Conservation (phyloP, 2,113 vertebrate genomes). For the Ploceus nigricollis region DNA sequence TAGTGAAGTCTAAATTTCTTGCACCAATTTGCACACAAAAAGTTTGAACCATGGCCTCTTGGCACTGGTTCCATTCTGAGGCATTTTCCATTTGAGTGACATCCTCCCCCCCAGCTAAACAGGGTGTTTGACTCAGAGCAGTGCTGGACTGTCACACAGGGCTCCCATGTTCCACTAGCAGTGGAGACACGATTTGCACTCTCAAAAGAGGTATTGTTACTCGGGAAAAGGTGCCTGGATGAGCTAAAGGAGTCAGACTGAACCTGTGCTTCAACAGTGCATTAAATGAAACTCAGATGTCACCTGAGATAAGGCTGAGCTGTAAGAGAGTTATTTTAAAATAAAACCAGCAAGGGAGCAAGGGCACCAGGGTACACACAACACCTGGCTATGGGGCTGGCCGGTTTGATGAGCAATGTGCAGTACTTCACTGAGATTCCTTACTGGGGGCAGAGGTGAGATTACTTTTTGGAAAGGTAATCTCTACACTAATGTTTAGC, state of each 20-base stretch:
- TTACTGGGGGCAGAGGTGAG: background rate
- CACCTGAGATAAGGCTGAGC: background rate
- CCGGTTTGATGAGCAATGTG: background rate
- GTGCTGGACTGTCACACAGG: background rate
- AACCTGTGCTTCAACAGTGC: background rate
- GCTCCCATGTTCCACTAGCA: background rate
- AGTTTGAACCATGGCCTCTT: background rate
- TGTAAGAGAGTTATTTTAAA: background rate
- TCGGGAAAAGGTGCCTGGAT: background rate
- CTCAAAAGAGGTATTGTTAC: background rate
- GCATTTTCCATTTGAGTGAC: background rate
- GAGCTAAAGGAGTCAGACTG: background rate
- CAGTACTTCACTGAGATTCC: background rate
- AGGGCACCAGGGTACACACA: background rate
- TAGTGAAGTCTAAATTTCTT: background rate
- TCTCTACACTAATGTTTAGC: background rate
- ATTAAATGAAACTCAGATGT: background rate
- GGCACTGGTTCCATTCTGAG: background rate
- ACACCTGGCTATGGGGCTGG: background rate
- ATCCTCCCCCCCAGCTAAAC: background rate
- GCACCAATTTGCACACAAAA: background rate
- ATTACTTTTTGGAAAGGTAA: background rate
- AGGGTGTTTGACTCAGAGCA: background rate
- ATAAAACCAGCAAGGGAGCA: background rate
- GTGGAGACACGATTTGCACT: accelerated